These are phyloP conservation scores for Anser brachyrhynchus DNA, from an alignment of 2,113 vertebrate genomes.

Conservation along the genomic window DNA sequence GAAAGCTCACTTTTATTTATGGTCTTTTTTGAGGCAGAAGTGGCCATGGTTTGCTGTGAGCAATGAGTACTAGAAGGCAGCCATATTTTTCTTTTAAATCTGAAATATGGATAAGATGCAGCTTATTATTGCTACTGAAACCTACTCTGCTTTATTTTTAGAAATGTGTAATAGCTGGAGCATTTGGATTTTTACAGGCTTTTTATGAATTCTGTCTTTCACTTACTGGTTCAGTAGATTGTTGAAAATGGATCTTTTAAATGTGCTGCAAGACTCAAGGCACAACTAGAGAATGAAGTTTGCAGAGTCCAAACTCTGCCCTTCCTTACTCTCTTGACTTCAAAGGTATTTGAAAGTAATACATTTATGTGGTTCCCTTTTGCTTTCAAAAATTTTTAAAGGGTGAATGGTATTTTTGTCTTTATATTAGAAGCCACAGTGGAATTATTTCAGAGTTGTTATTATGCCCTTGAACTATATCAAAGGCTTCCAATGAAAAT, in stretches of 20 bases:
- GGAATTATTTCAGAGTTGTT: slow-evolving; percentile 37
- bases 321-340: slow-evolving; percentile 51
- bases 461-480: slow-evolving; percentile 28
- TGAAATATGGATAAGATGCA: slow-evolving; percentile 52
- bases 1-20: slow-evolving; percentile 62
- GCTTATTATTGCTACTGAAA: slow-evolving; percentile 69
- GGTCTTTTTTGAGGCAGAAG: slow-evolving; percentile 49
- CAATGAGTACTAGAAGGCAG: slow-evolving; percentile 58
- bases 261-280: slow-evolving; percentile 60
- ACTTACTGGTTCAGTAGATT: slow-evolving; percentile 64
- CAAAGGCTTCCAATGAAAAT: slow-evolving; percentile 35
- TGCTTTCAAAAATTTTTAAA: slow-evolving; percentile 14
- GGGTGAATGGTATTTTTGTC: slow-evolving; percentile 41
- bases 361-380: slow-evolving; percentile 24
- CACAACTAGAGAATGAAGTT: slow-evolving; percentile 47
- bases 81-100: slow-evolving; percentile 63
- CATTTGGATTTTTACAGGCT: slow-evolving; percentile 68
- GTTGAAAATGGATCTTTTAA: slow-evolving; percentile 65
- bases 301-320: slow-evolving; percentile 38
- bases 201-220: slow-evolving; percentile 67
- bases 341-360: slow-evolving; percentile 49
- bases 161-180: slow-evolving; percentile 56
- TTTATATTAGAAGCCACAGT: slow-evolving; percentile 3
- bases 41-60: slow-evolving; percentile 29
- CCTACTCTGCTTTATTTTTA: slow-evolving; percentile 66